Evolutionary conservation across 2,888 invertebrate genomes (phyloP).

Genomic region (Andrena praecox): DNA sequence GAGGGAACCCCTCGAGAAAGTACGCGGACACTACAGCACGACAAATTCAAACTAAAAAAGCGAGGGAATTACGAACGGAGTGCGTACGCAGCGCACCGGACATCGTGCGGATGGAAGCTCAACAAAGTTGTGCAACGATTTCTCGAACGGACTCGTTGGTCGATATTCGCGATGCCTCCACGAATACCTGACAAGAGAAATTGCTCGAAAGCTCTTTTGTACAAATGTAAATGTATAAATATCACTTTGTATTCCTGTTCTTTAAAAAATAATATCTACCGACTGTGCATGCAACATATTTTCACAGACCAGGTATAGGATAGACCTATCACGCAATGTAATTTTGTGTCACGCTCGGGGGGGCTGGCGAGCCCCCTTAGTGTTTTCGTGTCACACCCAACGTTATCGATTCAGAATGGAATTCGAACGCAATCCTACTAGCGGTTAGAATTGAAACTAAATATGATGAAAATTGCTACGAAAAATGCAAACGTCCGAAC

Average conservation of each 20-base stretch:
- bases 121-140: background rate
- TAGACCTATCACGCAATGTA: no score
- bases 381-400: no score
- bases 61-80: constrained; percentile 17
- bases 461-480: no score
- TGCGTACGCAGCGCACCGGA: constrained; percentile 68
- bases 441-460: no score
- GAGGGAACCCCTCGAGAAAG: background rate
- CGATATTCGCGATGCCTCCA: constrained; percentile 8
- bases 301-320: no score
- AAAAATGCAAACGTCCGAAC: no score
- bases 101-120: constrained; percentile 41
- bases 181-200: constrained; percentile 24
- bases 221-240: constrained; percentile 49
- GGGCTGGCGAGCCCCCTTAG: no score
- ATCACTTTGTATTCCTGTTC: constrained; percentile 11
- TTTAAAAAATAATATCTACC: constrained; percentile 20
- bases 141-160: constrained; percentile 5
- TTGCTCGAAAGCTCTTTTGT: constrained; percentile 15
- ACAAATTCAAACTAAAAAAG: constrained; percentile 24
- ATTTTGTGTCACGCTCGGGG: no score
- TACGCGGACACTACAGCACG: background rate
- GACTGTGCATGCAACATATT: constrained; percentile 5
- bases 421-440: no score
- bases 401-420: no score